Percentiles rank a stretch among this genome's conserved stretches.
Conservation (phyloP, 2,888 invertebrate species). For the Calliphora vomitoria region DNA sequence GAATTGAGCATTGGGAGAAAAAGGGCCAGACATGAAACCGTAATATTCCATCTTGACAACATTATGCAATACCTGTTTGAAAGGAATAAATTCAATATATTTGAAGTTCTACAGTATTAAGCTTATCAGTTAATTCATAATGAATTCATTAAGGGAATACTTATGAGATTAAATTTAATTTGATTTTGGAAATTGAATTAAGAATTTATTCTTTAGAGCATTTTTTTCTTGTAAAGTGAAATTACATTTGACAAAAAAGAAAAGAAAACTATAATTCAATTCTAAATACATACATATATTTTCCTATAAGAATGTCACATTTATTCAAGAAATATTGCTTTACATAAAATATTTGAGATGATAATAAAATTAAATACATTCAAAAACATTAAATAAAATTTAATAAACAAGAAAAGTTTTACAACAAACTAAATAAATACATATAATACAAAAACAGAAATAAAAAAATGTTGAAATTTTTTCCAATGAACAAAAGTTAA, state of each 20-base stretch:
- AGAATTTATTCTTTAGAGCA: too few species aligned
- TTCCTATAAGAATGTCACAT: background rate
- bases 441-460: background rate
- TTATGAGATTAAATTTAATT: too few species aligned
- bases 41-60: too few species aligned
- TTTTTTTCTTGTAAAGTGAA: too few species aligned
- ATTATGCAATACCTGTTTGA: too few species aligned
- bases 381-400: slow-evolving; percentile 28
- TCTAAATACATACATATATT: background rate
- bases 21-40: too few species aligned
- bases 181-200: too few species aligned
- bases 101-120: too few species aligned
- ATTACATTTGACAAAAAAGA: background rate
- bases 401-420: slow-evolving; percentile 37
- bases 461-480: background rate
- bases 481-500: slow-evolving; percentile 47
- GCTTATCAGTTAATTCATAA: too few species aligned
- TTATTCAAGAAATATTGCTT: slow-evolving; percentile 20
- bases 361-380: slow-evolving; percentile 19
- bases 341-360: slow-evolving; percentile 18
- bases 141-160: too few species aligned
- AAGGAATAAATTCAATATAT: too few species aligned
- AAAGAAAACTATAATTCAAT: background rate
- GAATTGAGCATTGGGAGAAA: too few species aligned
- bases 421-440: slow-evolving; percentile 9